A percentile compares a stretch with the other conserved stretches of the same genome.
Conservation (phyloP, 2,888 invertebrate species). For the Lasioglossum vierecki region DNA sequence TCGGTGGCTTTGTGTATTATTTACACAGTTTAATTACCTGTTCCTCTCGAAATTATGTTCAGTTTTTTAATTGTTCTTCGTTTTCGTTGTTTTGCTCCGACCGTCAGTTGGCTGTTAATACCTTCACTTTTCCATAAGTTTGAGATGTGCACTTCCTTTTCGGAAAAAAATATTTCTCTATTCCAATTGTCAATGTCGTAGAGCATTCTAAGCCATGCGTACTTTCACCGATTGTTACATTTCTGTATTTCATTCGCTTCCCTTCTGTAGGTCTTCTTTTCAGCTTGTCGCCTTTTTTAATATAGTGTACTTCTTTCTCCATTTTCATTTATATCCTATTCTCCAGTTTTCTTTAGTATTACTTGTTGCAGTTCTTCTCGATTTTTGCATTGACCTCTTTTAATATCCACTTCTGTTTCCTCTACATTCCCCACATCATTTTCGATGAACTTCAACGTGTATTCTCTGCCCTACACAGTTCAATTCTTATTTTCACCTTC, state of each 20-base stretch:
- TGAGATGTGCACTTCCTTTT: neutral
- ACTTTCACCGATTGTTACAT: neutral
- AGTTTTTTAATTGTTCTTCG: neutral
- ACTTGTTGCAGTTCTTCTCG: neutral
- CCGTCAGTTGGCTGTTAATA: neutral
- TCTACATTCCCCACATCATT: neutral
- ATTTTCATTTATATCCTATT: neutral
- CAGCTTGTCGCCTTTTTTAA: neutral
- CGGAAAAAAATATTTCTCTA: neutral
- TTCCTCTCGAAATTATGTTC: neutral
- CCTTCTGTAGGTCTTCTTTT: neutral
- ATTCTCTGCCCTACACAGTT: neutral
- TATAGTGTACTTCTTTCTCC: neutral
- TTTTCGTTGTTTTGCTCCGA: neutral
- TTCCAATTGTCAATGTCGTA: neutral
- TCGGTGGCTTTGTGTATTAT: neutral
- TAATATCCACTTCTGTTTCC: neutral
- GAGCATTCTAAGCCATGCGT: neutral
- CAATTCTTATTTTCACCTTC: neutral
- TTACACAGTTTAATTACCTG: neutral
- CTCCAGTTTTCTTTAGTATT: neutral
- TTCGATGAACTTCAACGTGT: neutral
- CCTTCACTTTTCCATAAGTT: neutral
- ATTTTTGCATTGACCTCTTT: neutral
- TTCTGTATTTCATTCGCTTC: neutral